Base-by-base conservation (phyloP, 2,797 vertebrate genomes). In the Microhierax caerulescens region DNA sequence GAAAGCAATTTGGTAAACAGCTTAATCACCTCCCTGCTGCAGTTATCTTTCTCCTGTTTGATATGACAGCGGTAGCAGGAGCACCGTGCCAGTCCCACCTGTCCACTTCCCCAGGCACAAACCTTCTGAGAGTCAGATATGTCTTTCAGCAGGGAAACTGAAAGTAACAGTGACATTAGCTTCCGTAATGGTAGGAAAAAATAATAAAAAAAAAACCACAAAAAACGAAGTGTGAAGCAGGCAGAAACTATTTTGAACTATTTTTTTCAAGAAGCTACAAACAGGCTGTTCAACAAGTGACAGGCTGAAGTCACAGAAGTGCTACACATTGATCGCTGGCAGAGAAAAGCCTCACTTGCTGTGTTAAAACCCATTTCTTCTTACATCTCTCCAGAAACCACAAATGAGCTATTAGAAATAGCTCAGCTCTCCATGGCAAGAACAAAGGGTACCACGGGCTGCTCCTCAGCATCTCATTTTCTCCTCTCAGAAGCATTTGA, bases 391-490 rank as follows among this genome's bases (percentile, higher is more conserved):
- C 19, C 27, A 47, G 54, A 59, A 77, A 54, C 20, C 65, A 76
- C 47, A 88, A 64, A 80, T 51, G 68, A 86, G 30, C 34, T 54
- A 51, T 61, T 69, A 86, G 59, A 90, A 95, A 85, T 14, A 86
- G 39, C 12, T 36, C 48, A 68, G 61, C 9, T 60, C 21, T 84
- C 48, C 37, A 48, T 2, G 11, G 34, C 28, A 85, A 85, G 73
- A 88, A 79, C 10, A 91, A 92, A 77, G 27, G 39, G 54, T 73
- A 69, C 16, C 27, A 60, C 34, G 51, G 34, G 36, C 48, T 69
- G 45, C 47, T 83, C 76, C 68, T 80, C 67, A 82, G 50, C 41
- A 75, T 69, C 67, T 75, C 50, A 43, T 87, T 97, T 89, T 79
- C 48, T 88, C 32, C 73, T 89, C 43, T 75, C 56, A 37, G 60